A percentile compares a stretch with the other conserved stretches of the same genome.
Evolutionary conservation across 1,140 invertebrate species (phyloP).

Genomic region (Thrips palmi): DNA sequence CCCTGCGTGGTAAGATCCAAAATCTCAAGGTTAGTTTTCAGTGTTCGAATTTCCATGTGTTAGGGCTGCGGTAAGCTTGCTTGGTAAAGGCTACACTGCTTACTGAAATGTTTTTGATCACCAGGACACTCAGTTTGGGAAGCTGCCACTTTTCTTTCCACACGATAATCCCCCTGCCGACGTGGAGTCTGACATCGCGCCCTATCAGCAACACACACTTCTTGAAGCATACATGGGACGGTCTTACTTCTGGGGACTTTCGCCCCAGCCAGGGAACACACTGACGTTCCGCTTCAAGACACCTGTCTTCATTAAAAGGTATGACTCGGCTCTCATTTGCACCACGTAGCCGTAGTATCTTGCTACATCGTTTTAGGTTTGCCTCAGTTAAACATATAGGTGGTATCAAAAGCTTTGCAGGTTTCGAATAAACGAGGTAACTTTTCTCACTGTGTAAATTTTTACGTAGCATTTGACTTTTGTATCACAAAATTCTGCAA

Average conservation of each 20-base stretch:
- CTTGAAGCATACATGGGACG: conserved; percentile 72
- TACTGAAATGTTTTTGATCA: too few relatives aligned
- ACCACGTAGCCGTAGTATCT: too few relatives aligned
- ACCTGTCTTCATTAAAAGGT: conserved; percentile 60
- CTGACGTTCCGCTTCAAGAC: conserved; percentile 64
- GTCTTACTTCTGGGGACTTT: conserved; percentile 82
- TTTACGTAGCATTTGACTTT: conserved; percentile 9
- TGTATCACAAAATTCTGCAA: conserved; percentile 12
- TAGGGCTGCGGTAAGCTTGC: too few relatives aligned
- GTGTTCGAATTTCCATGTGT: too few relatives aligned
- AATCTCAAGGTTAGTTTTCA: conserved; percentile 67
- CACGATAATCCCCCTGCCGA: conserved; percentile 65
- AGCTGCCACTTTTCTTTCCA: conserved; percentile 60
- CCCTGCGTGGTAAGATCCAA: conserved; percentile 90
- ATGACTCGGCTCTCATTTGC: too few relatives aligned
- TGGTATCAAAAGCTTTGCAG: too few relatives aligned
- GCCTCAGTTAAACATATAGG: too few relatives aligned
- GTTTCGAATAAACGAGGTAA: too few relatives aligned
- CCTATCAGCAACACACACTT: conserved; percentile 68
- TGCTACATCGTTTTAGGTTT: too few relatives aligned
- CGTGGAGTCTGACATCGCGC: conserved; percentile 57
- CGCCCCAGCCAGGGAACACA: conserved; percentile 66
- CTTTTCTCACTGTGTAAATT: too few relatives aligned
- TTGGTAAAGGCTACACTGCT: too few relatives aligned
- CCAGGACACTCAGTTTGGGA: conserved; percentile 84